These are phyloP conservation scores for Parapsyche elsis DNA, from an alignment of 1,140 invertebrate species.

Conservation along the genomic window DNA sequence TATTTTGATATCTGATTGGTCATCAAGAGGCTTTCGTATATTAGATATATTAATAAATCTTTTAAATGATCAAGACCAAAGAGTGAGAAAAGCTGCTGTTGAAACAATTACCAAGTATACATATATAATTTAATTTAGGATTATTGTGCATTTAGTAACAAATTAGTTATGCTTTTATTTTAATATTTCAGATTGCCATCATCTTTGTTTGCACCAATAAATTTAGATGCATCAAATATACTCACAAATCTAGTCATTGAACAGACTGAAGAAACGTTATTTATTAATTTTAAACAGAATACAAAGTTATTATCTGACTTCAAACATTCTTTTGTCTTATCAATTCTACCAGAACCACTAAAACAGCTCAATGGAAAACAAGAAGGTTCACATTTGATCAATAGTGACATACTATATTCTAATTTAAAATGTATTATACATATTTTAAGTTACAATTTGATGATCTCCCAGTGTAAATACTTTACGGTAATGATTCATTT, in stretches of 20 bases:
- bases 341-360: constrained; percentile 61
- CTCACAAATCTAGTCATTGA: constrained; percentile 29
- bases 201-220: not conserved
- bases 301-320: constrained; percentile 49
- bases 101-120: constrained; percentile 76
- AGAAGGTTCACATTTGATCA: constrained; percentile 59
- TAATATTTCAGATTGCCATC: constrained; percentile 49
- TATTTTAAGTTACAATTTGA: constrained; percentile 59
- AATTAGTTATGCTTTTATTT: constrained; percentile 39
- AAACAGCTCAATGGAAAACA: constrained; percentile 62
- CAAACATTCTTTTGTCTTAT: constrained; percentile 48
- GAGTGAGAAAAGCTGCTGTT: constrained; percentile 80
- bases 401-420: constrained; percentile 9
- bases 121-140: not conserved
- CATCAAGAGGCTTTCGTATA: constrained; percentile 58
- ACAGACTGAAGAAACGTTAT: constrained; percentile 6
- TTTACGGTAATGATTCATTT: constrained; percentile 65
- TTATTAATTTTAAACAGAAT: constrained; percentile 19
- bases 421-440: constrained; percentile 59
- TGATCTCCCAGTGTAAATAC: constrained; percentile 71
- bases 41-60: constrained; percentile 65
- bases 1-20: constrained; percentile 61
- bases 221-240: constrained; percentile 11
- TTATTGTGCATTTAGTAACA: not conserved
- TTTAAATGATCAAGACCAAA: constrained; percentile 79